Base-by-base conservation (phyloP, 2,113 vertebrate genomes). In the Tricholaema leucomelas region DNA sequence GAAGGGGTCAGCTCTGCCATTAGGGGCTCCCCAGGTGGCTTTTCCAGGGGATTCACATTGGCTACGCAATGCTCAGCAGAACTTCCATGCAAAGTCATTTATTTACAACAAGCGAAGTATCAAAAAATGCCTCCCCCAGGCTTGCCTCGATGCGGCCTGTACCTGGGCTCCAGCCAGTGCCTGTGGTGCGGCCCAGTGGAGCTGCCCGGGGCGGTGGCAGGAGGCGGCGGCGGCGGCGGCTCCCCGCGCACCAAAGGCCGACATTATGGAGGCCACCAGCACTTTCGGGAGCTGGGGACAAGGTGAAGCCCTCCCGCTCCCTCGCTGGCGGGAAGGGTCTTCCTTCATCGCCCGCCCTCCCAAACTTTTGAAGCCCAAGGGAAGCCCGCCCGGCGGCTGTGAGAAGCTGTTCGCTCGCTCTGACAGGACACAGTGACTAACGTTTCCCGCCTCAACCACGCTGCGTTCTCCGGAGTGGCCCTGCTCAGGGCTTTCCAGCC, bases 261-360 rank as follows among this genome's bases (percentile, higher is more conserved):
- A 8, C 1, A 8, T 30, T 3, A 2, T 0, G 25, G 52, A 11
- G 40, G 56, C 48, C 17, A 1, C 17, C 0, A 31, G n/a, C 12
- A 4, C 31, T 52, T 20, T 25, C 10, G 6, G 23, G 46, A 36
- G 40, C 1, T 36, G 6, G 12, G 6, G n/a, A 20, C 24, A 6
- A 46, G 25, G 31, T 4, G 21, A 15, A 73, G 52, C 24, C 12
- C 31, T 54, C 35, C 25, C 31, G 8, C 8, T 10, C 20, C 15
- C 28, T 13, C 7, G 24, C 27, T 8, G 19, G 1, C 17, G 19
- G 16, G 8, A 64, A 15, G 8, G 17, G 10, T 36, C 28, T 15
- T 15, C 16, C 12, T 15, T 40, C 10, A 15, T 15, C 16, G 5
- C 36, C 52, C 52, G 15, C 6, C 6, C 18, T 54, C 44, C 3